Evolutionary conservation across 2,797 vertebrate species (phyloP), one percentile per base, ranked within the genome.

Genomic region (Lycodopsis pacificus): DNA sequence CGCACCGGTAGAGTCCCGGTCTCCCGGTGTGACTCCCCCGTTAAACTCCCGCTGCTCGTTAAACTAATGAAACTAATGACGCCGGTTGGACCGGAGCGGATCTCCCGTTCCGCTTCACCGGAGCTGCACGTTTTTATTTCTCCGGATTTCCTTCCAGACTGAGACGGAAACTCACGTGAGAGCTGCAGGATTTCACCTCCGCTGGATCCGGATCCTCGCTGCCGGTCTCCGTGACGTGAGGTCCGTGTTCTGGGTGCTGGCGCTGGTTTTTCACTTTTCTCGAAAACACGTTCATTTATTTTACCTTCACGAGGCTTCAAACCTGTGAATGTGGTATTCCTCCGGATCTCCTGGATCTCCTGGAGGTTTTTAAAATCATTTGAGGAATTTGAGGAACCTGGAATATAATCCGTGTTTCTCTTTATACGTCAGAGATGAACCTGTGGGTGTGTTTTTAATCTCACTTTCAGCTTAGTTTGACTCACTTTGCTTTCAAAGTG

Each of bases 51-150:
- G 72, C 80, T 66, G 84, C 73, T 80, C 49, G 7, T 66, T 67
- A 80, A 85, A 73, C 73, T 71, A 10, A 67, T 82, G 49, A 81
- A 77, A 86, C 27, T 84, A 76, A 80, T 83, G 83, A 68, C 13
- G 74, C 48, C 32, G 70, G 78, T 76, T 69, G 57, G 49, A 58
- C 14, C 58, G 65, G 75, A 82, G 3, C 82, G 51, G 75, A 70
- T 38, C 64, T 5, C 19, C 12, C 13, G 3, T 14, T 42, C 40
- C 4, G 1, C 13, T 14, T 4, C 40, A 14, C 38, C 10, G 10
- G 38, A 40, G 38, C 11, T 40, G 38, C 38, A 40, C 38, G 38
- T 12, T 40, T 40, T 10, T 10, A 3, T 7, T 49, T n/a, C 49
- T 48, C 42, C 49, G 20, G 8, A n/a, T 49, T 10, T 49, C 46